Evolutionary conservation across 1,140 invertebrate genomes (phyloP).

Genomic region (Phthorimaea operculella): DNA sequence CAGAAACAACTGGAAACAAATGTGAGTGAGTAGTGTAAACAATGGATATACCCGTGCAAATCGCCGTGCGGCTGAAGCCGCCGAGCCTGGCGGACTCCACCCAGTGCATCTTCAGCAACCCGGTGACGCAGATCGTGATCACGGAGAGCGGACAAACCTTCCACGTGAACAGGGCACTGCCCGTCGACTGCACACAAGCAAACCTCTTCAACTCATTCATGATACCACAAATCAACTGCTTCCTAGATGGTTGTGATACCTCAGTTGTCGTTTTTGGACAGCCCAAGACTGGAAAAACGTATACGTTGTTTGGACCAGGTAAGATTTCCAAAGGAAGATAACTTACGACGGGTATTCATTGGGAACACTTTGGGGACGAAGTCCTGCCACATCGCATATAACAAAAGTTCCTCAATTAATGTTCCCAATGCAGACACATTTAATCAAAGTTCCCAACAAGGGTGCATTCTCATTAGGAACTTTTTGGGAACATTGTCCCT

Average conservation of each 20-base stretch:
- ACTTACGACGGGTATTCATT: no score
- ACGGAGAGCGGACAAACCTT: conserved; percentile 68
- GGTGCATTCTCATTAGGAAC: no score
- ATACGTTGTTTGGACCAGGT: conserved; percentile 79
- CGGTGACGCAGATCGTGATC: conserved; percentile 68
- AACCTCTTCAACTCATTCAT: conserved; percentile 59
- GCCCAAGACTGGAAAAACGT: conserved; percentile 81
- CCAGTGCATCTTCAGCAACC: conserved; percentile 67
- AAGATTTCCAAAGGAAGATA: conserved; percentile 8
- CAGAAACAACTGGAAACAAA: no score
- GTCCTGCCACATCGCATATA: no score
- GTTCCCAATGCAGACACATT: no score
- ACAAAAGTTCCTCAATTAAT: no score
- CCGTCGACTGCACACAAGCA: conserved; percentile 65
- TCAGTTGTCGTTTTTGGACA: conserved; percentile 84
- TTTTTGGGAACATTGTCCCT: no score
- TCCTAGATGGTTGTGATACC: conserved; percentile 77
- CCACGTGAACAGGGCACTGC: conserved; percentile 72
- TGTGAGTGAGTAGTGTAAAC: not conserved
- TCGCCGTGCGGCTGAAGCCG: conserved; percentile 68
- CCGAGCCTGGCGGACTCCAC: conserved; percentile 58
- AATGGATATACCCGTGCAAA: conserved; percentile 72
- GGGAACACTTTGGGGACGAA: no score
- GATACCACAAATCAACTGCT: conserved; percentile 70
- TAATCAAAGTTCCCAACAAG: no score